phyloP scores from a whole-genome alignment of 2,113 vertebrate species.

The Tichodroma muraria region DNA sequence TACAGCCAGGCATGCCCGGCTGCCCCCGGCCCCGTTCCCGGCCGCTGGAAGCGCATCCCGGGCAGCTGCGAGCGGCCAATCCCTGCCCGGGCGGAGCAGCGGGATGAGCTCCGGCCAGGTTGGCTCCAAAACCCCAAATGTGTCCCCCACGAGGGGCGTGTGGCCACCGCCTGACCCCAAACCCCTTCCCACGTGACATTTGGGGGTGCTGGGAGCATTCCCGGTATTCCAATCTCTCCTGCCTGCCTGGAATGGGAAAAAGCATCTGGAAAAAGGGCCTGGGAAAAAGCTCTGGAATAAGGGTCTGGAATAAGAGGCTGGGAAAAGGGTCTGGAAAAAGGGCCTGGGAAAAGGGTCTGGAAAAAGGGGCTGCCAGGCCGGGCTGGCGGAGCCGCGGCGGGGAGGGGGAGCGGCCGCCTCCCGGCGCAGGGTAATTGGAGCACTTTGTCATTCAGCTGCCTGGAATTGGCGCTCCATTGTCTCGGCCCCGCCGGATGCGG shows the following conservation, averaged over 20 bases:
- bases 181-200: background rate
- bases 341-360: background rate
- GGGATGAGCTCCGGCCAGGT: background rate
- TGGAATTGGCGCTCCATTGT: slow-evolving; percentile 68
- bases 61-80: too few species aligned
- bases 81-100: too few species aligned
- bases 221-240: accelerated
- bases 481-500: slow-evolving; percentile 60
- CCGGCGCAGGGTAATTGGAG: slow-evolving; percentile 68
- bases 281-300: background rate
- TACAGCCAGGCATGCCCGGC: background rate
- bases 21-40: background rate
- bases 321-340: background rate
- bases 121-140: background rate
- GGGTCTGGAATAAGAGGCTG: background rate
- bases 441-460: slow-evolving; percentile 77
- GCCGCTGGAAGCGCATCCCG: background rate
- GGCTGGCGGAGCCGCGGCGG: background rate
- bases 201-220: background rate
- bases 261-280: background rate
- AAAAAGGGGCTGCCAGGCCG: background rate
- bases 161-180: background rate
- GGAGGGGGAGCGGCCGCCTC: background rate
- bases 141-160: accelerated
- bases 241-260: accelerated